Evolutionary conservation across 2,797 vertebrate species (phyloP).

Genomic region (Sylvia borin): DNA sequence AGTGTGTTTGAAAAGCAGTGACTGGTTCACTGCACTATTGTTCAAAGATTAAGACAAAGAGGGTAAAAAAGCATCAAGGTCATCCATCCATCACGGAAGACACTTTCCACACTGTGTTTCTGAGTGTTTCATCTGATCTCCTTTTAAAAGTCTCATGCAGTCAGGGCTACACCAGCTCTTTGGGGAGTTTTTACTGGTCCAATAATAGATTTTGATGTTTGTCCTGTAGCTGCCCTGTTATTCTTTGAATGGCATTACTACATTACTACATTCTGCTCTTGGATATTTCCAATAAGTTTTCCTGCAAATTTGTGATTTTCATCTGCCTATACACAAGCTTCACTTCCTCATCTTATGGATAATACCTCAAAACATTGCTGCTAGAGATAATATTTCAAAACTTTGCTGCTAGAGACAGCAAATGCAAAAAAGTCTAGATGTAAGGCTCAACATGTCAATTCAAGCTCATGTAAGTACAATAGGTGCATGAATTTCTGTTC

Average conservation of each 20-base stretch:
- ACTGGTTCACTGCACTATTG: slow-evolving; percentile 43
- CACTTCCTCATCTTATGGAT: background rate
- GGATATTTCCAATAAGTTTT: background rate
- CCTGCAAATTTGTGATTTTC: background rate
- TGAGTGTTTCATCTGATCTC: background rate
- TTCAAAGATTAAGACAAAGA: slow-evolving; percentile 46
- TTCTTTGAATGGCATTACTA: background rate
- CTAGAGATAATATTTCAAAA: background rate
- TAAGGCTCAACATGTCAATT: background rate
- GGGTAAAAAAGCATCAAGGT: slow-evolving; percentile 23
- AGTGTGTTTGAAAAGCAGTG: slow-evolving; percentile 34
- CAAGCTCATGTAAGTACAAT: background rate
- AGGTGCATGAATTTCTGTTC: background rate
- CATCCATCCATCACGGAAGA: slow-evolving; percentile 26
- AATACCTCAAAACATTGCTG: background rate
- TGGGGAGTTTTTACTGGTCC: background rate
- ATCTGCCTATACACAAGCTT: background rate
- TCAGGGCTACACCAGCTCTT: background rate
- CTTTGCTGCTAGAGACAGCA: background rate
- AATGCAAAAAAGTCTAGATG: background rate
- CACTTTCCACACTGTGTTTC: background rate
- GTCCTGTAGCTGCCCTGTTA: background rate
- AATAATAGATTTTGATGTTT: background rate
- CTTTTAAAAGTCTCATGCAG: background rate
- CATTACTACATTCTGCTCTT: background rate